Conservation (phyloP, 1,140 invertebrate species). For the Pantala flavescens region DNA sequence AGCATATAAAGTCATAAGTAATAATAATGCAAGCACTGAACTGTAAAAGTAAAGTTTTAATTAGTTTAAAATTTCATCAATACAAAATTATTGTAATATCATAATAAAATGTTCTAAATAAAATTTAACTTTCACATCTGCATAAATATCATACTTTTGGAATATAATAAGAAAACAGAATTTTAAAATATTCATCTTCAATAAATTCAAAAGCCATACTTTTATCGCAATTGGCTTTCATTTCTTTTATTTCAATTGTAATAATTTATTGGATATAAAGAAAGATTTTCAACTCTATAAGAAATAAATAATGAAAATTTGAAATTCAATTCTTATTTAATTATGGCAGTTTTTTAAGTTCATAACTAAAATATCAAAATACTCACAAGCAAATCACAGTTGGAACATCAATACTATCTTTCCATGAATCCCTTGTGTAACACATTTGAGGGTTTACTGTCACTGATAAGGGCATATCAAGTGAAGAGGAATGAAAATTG, state of each 20-base stretch:
- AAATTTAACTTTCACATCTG: constrained; percentile 7
- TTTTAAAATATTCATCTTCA: no score
- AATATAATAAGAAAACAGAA: no score
- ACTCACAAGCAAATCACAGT: constrained; percentile 35
- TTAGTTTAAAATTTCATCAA: background rate
- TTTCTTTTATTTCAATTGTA: no score
- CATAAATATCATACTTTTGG: background rate
- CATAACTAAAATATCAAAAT: no score
- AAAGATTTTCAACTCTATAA: no score
- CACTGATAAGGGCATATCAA: constrained; percentile 41
- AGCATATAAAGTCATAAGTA: background rate
- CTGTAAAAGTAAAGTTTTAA: constrained; percentile 10
- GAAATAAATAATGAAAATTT: no score
- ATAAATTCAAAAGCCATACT: no score
- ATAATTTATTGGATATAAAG: no score
- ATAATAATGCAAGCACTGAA: constrained; percentile 21
- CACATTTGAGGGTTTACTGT: constrained; percentile 49
- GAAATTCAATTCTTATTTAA: no score
- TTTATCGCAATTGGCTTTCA: no score
- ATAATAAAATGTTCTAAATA: constrained; percentile 16
- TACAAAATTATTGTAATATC: background rate
- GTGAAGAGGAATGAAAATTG: constrained; percentile 33
- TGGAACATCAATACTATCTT: constrained; percentile 36
- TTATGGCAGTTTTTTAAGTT: no score
- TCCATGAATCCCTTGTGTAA: constrained; percentile 33